Percentiles rank a stretch among this genome's conserved stretches.
Evolutionary conservation across 2,113 vertebrate genomes (phyloP).

Genomic region (Pteruthius melanotis): DNA sequence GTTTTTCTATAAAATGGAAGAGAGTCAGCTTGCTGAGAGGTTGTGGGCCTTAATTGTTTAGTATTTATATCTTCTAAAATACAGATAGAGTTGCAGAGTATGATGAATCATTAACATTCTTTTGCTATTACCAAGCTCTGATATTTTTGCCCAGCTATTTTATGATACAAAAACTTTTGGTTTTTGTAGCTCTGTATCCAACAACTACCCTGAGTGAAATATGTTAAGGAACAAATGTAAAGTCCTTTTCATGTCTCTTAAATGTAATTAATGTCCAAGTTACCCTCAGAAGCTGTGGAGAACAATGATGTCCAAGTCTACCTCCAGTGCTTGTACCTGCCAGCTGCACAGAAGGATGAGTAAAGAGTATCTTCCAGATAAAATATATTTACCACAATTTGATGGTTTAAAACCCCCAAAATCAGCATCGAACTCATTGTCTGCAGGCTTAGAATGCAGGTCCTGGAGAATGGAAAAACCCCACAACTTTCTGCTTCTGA

Average conservation of each 20-base stretch:
- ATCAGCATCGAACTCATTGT: background rate
- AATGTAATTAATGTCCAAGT: background rate
- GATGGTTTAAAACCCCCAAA: accelerated
- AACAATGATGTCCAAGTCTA: background rate
- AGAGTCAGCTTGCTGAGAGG: background rate
- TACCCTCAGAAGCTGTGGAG: background rate
- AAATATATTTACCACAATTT: background rate
- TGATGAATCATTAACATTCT: background rate
- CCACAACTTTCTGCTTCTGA: background rate
- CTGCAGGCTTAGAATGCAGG: background rate
- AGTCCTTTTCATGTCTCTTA: background rate
- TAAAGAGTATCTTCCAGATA: background rate
- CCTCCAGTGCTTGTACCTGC: background rate
- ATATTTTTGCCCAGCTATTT: background rate
- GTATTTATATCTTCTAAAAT: background rate
- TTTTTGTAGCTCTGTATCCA: background rate
- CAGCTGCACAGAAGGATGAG: background rate
- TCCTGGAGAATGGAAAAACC: background rate
- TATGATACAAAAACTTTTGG: background rate
- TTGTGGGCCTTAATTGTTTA: conserved; percentile 1
- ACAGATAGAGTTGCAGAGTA: background rate
- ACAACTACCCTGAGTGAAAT: background rate
- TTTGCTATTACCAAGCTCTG: background rate
- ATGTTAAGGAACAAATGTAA: background rate
- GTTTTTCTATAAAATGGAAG: background rate